phyloP scores from a whole-genome alignment of 2,797 vertebrate species.

The Poeciliopsis paucimaculata region DNA sequence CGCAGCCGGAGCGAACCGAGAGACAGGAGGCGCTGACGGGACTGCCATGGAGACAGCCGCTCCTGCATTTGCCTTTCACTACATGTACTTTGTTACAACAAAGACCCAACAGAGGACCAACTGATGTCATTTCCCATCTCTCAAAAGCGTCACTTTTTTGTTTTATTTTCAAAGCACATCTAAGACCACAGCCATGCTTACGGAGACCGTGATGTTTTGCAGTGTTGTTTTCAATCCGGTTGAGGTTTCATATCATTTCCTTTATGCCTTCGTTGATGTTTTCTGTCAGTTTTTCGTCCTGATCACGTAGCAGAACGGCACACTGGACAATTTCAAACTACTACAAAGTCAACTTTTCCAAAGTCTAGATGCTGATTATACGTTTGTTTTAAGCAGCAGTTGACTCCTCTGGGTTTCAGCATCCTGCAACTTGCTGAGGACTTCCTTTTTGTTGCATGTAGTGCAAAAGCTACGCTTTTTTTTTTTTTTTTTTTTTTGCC shows the following conservation, averaged over 20 bases:
- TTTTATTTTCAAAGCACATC: slow-evolving; percentile 65
- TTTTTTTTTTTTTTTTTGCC: slow-evolving; percentile 10
- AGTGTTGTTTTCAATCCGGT: slow-evolving; percentile 67
- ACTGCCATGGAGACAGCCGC: slow-evolving; percentile 62
- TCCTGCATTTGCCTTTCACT: slow-evolving; percentile 73
- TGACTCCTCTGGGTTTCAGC: slow-evolving; percentile 57
- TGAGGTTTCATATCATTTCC: slow-evolving; percentile 30
- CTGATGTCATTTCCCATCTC: slow-evolving; percentile 71
- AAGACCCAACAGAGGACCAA: slow-evolving; percentile 80
- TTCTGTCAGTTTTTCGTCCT: slow-evolving; percentile 33
- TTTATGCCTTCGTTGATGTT: slow-evolving; percentile 37
- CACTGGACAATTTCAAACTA: slow-evolving; percentile 52
- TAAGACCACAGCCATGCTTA: slow-evolving; percentile 52
- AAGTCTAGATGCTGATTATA: slow-evolving; percentile 63
- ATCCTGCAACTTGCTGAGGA: slow-evolving; percentile 48
- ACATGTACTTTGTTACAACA: slow-evolving; percentile 77
- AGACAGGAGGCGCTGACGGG: slow-evolving; percentile 83
- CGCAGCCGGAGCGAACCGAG: slow-evolving; percentile 89
- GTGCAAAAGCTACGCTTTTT: slow-evolving; percentile 42
- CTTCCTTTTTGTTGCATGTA: slow-evolving; percentile 69
- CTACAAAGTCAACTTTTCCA: slow-evolving; percentile 27
- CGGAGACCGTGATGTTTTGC: slow-evolving; percentile 72
- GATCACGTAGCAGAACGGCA: slow-evolving; percentile 55
- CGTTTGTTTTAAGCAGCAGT: slow-evolving; percentile 46
- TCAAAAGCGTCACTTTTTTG: slow-evolving; percentile 51